phyloP scores from a whole-genome alignment of 2,113 vertebrate genomes.

The Hucho hucho region DNA sequence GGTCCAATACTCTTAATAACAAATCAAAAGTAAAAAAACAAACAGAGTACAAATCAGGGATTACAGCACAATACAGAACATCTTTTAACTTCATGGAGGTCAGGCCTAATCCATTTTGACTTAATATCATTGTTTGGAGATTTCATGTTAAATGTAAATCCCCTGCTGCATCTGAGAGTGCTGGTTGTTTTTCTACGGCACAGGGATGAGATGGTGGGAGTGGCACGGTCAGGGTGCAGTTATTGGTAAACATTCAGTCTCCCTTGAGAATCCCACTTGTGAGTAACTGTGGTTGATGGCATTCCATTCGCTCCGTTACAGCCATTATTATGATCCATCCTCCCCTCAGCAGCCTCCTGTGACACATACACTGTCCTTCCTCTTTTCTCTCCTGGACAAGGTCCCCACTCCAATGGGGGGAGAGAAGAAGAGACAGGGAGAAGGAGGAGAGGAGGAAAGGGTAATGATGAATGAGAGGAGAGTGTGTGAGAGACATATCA shows the following conservation, averaged over 20 bases:
- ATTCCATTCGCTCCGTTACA: too few species aligned
- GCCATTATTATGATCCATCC: too few species aligned
- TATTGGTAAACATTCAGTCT: not conserved
- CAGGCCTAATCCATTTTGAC: constrained; percentile 24
- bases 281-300: too few species aligned
- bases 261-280: too few species aligned
- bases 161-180: constrained; percentile 9
- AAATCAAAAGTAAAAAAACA: constrained; percentile 22
- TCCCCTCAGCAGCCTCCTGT: too few species aligned
- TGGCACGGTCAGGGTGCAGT: not conserved
- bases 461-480: not conserved
- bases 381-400: not conserved
- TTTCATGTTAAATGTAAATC: constrained; percentile 21
- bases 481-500: constrained; percentile 16
- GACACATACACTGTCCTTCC: not conserved
- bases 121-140: constrained; percentile 14
- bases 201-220: constrained; percentile 5
- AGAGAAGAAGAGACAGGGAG: not conserved
- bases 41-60: constrained; percentile 49
- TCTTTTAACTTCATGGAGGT: constrained; percentile 31
- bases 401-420: too few species aligned
- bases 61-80: constrained; percentile 41
- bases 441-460: constrained; percentile 4
- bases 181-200: not conserved
- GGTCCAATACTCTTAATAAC: not conserved